Evolutionary conservation across 2,113 vertebrate species (phyloP).

Genomic region (Rallus limicola): DNA sequence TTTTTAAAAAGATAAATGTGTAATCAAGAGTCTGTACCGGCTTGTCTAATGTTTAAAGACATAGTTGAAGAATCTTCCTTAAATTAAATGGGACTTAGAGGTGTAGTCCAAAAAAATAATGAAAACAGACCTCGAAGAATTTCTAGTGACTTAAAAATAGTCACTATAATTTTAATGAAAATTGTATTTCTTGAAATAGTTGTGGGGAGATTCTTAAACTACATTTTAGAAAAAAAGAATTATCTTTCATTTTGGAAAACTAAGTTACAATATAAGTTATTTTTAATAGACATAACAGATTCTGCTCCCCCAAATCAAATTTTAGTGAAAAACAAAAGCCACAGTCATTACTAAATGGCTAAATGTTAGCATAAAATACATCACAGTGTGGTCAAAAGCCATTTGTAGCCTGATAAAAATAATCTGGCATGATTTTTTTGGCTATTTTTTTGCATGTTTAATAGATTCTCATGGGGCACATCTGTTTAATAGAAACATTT

Average conservation of each 20-base stretch:
- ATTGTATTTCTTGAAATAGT: not conserved
- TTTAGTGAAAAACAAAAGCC: not conserved
- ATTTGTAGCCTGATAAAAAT: not conserved
- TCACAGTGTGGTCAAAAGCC: not conserved
- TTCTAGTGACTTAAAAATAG: not conserved
- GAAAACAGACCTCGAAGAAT: not conserved
- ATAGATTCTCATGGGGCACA: not conserved
- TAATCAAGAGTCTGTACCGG: not conserved
- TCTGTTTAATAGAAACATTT: not conserved
- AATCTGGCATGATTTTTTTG: not conserved
- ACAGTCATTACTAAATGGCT: not conserved
- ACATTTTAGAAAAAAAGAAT: not conserved
- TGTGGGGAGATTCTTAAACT: not conserved
- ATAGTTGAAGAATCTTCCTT: not conserved
- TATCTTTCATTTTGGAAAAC: not conserved
- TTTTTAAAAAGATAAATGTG: not conserved
- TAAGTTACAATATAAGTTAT: too few relatives aligned
- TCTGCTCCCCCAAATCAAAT: not conserved
- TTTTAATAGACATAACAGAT: not conserved
- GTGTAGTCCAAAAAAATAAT: not conserved
- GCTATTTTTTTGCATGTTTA: not conserved
- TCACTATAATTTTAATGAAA: not conserved
- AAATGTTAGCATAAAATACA: not conserved
- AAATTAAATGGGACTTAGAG: not conserved
- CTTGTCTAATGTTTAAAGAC: not conserved